Evolutionary conservation across 1,140 invertebrate genomes (phyloP), one percentile per base, ranked within the genome.

Genomic region (Zaprionus tsacasi): DNA sequence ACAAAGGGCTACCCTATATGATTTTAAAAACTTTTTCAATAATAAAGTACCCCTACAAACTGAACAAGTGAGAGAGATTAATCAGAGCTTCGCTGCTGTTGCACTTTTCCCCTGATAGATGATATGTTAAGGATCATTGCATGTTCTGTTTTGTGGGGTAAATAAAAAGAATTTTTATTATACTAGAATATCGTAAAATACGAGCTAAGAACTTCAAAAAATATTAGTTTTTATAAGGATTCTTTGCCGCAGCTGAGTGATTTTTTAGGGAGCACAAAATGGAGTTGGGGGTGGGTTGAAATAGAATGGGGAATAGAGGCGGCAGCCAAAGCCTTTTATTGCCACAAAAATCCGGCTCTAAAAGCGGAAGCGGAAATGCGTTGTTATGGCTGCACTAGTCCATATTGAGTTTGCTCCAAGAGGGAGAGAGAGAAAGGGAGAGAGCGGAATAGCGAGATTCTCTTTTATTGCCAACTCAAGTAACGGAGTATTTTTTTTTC

Each of bases 341-440:
- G 50, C 66, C 71, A 60, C 64, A 55, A 38, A 72, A 72, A 58
- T 67, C 35, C 63, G 43, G 13, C 21, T 33, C 35, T 40, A 55
- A 40, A 36, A 63, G 52, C 65, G 66, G 58, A 74, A 69, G 38
- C 71, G 71, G 71, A 74, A 70, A 74, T 74, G 71, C 58, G 52
- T 74, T 68, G 63, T 72, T 73, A 73, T 68, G 54, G 50, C 70
- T 77, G 50, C 64, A 65, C 11, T 56, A 64, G 40, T n/a, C 33
- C 54, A 73, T 73, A 73, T 73, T 73, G 70, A 68, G 58, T 73
- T 73, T 7, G 40, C 30, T 43, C 15, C 30, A 27, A 10, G 35
- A 40, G 52, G 6, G 10, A 35, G 10, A 35, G 6, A 3, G 52
- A 33, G 27, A 3, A 10, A 40, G 1, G 52, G 33, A 17, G 35